Percentiles rank a stretch among this genome's conserved stretches.
phyloP scores from a whole-genome alignment of 2,888 invertebrate genomes.

The Napeogenes sylphis region DNA sequence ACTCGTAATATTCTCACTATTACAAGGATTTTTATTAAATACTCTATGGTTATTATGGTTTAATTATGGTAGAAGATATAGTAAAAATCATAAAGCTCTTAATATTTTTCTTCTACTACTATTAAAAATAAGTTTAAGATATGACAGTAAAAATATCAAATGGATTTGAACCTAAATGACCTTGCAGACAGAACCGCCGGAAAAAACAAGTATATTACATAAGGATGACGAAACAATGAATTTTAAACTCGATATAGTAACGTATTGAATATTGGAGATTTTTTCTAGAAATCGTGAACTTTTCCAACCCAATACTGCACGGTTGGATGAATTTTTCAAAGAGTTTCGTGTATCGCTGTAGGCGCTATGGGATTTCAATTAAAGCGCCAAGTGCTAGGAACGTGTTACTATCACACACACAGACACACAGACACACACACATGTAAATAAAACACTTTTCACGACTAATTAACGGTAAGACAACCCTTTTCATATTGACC shows the following conservation, averaged over 20 bases:
- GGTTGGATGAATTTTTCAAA: conserved; percentile 33
- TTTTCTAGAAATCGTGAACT: conserved; percentile 14
- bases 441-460: not conserved
- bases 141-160: no score
- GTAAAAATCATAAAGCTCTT: no score
- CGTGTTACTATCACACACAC: conserved; percentile 15
- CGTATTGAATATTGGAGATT: conserved; percentile 1
- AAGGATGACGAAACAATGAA: no score
- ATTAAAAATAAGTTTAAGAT: no score
- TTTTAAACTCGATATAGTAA: not conserved
- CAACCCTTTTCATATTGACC: not conserved
- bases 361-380: conserved; percentile 32
- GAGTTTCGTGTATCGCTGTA: conserved; percentile 33
- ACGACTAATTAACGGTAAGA: not conserved
- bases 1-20: no score
- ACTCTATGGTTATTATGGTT: no score
- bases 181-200: no score
- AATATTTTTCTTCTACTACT: no score
- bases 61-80: no score
- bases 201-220: no score
- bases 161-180: no score
- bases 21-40: no score
- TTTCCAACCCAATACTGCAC: conserved; percentile 26
- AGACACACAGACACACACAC: not conserved
- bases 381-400: conserved; percentile 21